These are phyloP conservation scores for Erebia ligea DNA, from an alignment of 2,888 invertebrate species.

Conservation along the genomic window DNA sequence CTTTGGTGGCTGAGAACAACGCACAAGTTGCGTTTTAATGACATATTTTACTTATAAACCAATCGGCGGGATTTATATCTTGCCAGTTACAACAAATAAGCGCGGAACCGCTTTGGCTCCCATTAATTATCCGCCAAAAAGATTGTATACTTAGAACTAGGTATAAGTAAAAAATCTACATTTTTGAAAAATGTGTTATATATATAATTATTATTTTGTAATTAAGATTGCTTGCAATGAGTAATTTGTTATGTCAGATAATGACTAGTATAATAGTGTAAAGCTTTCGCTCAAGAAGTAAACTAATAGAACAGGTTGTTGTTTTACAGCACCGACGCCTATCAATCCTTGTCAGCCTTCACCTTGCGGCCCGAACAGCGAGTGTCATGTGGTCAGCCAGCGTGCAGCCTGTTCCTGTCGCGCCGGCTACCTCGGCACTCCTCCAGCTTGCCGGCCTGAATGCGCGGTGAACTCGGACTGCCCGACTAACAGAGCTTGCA, in stretches of 20 bases:
- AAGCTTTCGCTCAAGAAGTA: background rate
- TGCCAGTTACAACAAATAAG: too few species aligned
- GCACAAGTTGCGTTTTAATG: too few species aligned
- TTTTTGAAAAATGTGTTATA: too few species aligned
- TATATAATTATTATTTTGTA: too few species aligned
- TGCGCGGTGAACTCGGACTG: slow-evolving; percentile 91
- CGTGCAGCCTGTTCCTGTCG: slow-evolving; percentile 90
- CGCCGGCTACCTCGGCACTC: slow-evolving; percentile 87
- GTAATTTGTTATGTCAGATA: background rate
- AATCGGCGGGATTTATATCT: too few species aligned
- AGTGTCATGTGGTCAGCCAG: slow-evolving; percentile 87
- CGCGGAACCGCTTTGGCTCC: too few species aligned
- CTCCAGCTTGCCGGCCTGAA: slow-evolving; percentile 90
- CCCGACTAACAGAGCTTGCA: slow-evolving; percentile 87
- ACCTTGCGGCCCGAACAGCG: slow-evolving; percentile 90
- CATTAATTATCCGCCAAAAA: too few species aligned
- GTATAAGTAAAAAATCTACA: too few species aligned
- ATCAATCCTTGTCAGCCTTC: slow-evolving; percentile 88
- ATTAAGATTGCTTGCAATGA: too few species aligned
- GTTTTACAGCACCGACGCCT: slow-evolving; percentile 46
- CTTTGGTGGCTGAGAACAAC: too few species aligned
- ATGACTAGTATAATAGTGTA: background rate
- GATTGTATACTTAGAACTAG: too few species aligned
- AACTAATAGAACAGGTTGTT: background rate
- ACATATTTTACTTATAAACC: too few species aligned